Base-by-base conservation (phyloP, 2,113 vertebrate species). In the Otis tarda region DNA sequence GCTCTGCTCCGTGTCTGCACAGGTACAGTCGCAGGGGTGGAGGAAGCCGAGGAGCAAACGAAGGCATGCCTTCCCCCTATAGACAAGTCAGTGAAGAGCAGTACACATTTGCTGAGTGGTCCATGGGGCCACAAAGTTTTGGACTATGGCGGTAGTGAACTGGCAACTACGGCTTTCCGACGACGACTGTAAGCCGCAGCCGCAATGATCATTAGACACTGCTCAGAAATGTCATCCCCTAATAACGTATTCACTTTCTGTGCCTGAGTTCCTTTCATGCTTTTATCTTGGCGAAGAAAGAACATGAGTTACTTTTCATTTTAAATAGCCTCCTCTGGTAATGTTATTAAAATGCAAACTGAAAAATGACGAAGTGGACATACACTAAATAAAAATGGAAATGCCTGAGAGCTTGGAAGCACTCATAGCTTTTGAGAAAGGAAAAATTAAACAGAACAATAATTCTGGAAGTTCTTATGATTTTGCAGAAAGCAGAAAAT, bases 271-370 rank as follows among this genome's bases (percentile, higher is more conserved):
- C 52, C 53, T 90, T 90, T 74, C 83, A 67, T 30, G 52, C 19
- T 87, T 93, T 95, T 89, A 69, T 95, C 84, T 90, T 77, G 59
- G 49, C 0, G 1, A 96, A 75, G 76, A 82, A 93, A 83, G 80
- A 85, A 79, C 75, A 67, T 3, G 71, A 83, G 55, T 89, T 89
- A 37, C 20, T 92, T 78, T 87, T 92, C 76, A 67, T 83, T 85
- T 89, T 94, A 78, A 78, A 79, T 59, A 75, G 57, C 28, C 18
- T 90, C 50, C 27, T 74, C 73, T 87, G 83, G 49, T 76, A 95
- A 63, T 9, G 17, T 75, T 82, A 94, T 92, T 96, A 94, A 95
- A 93, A 93, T 92, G 64, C 56, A 86, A 91, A 91, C 49, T 57
- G 83, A 87, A 69, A 81, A 83, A 82, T 43, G 65, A 64, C 16